These are phyloP conservation scores for Porites lobata DNA, from an alignment of 92 coral and sea anemone genomes.

Conservation along the genomic window DNA sequence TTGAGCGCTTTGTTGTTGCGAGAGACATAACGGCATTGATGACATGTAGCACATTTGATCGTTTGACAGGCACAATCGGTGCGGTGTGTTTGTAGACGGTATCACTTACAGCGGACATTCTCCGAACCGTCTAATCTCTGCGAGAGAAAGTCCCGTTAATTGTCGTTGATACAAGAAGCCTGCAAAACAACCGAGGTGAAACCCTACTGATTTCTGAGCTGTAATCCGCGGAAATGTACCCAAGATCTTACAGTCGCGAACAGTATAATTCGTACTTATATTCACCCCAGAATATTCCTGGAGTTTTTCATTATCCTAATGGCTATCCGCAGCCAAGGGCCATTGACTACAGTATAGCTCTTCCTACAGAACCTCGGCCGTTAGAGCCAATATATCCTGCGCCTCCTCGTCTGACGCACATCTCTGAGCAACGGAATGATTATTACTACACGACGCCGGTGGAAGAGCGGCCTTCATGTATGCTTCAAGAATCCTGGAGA, in stretches of 20 bases:
- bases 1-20: slow-evolving; percentile 22
- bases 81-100: slow-evolving; percentile 86
- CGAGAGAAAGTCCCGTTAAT: slow-evolving; percentile 49
- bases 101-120: slow-evolving; percentile 86
- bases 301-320: slow-evolving; percentile 39
- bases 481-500: slow-evolving; percentile 53
- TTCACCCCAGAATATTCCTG: slow-evolving; percentile 27
- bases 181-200: slow-evolving; percentile 29
- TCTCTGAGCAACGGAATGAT: slow-evolving; percentile 34
- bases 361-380: slow-evolving; percentile 18
- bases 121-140: slow-evolving; percentile 47
- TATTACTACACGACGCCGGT: not conserved
- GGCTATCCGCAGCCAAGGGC: slow-evolving; percentile 53
- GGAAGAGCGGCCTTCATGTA: slow-evolving; percentile 54
- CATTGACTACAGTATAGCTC: slow-evolving; percentile 26
- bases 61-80: slow-evolving; percentile 69
- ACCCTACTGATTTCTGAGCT: slow-evolving; percentile 20
- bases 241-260: slow-evolving; percentile 42
- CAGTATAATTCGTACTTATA: slow-evolving; percentile 26
- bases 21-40: slow-evolving; percentile 30
- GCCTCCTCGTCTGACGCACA: slow-evolving; percentile 41
- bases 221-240: slow-evolving; percentile 46
- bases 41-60: slow-evolving; percentile 78
- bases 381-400: slow-evolving; percentile 12
- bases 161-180: slow-evolving; percentile 40